Base-by-base conservation (phyloP, 2,113 vertebrate species). In the Burhinus oedicnemus region DNA sequence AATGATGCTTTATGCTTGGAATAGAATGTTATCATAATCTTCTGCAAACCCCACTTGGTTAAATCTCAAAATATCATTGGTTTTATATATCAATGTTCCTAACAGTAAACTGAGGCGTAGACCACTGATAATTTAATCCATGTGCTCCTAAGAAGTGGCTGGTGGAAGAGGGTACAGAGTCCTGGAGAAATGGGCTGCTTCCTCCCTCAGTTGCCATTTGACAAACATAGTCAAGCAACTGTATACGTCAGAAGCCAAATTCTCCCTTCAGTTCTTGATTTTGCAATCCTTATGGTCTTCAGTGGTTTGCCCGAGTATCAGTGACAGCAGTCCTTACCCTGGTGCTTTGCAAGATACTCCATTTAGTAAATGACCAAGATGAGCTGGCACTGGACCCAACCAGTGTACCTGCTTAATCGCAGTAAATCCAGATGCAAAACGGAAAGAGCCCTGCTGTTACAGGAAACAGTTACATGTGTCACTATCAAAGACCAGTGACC, bases 131-230 rank as follows among this genome's bases (percentile, higher is more conserved):
- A 27, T 26, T 17, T 54, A 12, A 15, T 25, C 36, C 25, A 0
- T 11, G 1, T 1, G 0, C 27, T 57, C 17, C 2, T 3, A 22
- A 5, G 38, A 51, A 42, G 25, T 11, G 61, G 12, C 44, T n/a
- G n/a, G 13, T 7, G 12, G 15, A 52, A 49, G 29, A 55, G 27
- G 4, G 8, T 14, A 27, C 3, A 29, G 60, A 87, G 44, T 32
- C 54, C 21, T 26, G 49, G 22, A 20, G 30, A 29, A 34, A 26
- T 2, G 7, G 71, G 62, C 76, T 7, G 58, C 34, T 1, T 3
- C 25, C 30, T 54, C 23, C 45, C 7, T 51, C 36, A 4, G 6
- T 9, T 62, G 26, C 34, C 30, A 4, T 18, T 54, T 38, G 32
- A 36, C 55, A 34, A 6, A 11, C 13, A 2, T 3, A 5, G 69